Base-by-base conservation (phyloP, 2,888 invertebrate genomes). In the Notodonta ziczac region DNA sequence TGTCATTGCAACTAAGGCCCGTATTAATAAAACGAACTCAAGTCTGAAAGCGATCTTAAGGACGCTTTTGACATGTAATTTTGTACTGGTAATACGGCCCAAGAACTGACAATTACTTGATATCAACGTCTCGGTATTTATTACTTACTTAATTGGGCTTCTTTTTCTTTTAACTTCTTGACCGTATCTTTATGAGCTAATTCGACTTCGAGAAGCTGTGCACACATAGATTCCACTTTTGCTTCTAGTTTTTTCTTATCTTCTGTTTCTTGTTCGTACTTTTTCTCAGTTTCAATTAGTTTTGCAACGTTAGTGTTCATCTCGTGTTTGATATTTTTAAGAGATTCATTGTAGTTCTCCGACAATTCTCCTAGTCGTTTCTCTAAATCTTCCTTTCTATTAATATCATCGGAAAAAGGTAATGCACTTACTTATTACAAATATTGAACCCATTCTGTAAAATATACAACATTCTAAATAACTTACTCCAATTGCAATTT, bases 351-450 rank as follows among this genome's bases (percentile, higher is more conserved):
- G 60, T 90, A 90, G 71, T 81, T 72, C 13, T 77, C 69, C 1
- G 88, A 86, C 52, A 90, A 71, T 46, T 89, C 86, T 44, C 72
- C 70, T 10, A 93, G 78, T 6, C 83, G 82, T 48, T 80, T 87
- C 67, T 89, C 89, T 6, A 93, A 81, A 52, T 89, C 85, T 76
- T 89, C 85, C 79, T 93, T 93, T 65, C 93, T 93, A 62, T 66
- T 59, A 46, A 54, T 39, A 40, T 39, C 2, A 24, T 55, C 6
- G 44, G 14, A 51, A 58, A 46, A 52, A 12, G 24, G 24, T 24
- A 24, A 24, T 1, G 24, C 2, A 24, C 24, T 24, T 24, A 24
- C 24, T 24, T 24, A 24, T 24, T 24, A 24, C 24, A 24, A 24
- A 2, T 24, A 24, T 24, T 24, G 24, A 24, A 35, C 35, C 35